Evolutionary conservation across 2,113 vertebrate species (phyloP), one percentile per base, ranked within the genome.

Genomic region (Varanus komodoensis): DNA sequence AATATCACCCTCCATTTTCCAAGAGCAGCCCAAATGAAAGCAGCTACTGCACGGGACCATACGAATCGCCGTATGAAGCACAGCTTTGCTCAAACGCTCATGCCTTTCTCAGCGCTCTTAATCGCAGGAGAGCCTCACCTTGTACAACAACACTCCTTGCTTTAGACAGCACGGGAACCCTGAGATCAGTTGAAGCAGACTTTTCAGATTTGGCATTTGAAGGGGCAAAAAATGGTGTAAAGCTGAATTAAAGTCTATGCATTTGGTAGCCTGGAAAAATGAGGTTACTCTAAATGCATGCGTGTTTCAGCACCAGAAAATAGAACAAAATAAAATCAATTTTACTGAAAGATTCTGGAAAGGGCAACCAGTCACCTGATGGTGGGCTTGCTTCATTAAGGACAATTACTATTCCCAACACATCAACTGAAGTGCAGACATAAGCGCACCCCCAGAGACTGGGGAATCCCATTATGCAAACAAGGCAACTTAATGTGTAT

Each of bases 1-100:
- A 64, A 91, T 87, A 93, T 85, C 68, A 79, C 50, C 61, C 44
- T 85, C 34, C 57, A 57, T 78, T 67, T 89, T 57, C 38, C 82
- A 92, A 86, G 87, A 8, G 50, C 12, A 50, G 34, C 17, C 27
- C 74, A 89, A 87, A 38, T 57, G 52, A 54, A 38, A 8, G 29
- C 0, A 0, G 81, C 93, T 90, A 61, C 25, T 88, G 27, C 81
- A 79, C 44, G 61, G 85, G 91, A 92, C 61, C 9, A 9, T 4
- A 69, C 61, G 52, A 12, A 29, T 27, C 25, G n/a, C n/a, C 19
- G 61, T 38, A 64, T 25, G n/a, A 83, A 25, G 23, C 23, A 38
- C 15, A 38, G 14, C 32, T 21, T n/a, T 25, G 12, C 23, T 6
- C 3, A 27, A 29, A 4, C 38, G 12, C 50, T 84, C 11, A 69